Evolutionary conservation across 2,113 vertebrate genomes (phyloP).

Genomic region (Brevimyrus niger): DNA sequence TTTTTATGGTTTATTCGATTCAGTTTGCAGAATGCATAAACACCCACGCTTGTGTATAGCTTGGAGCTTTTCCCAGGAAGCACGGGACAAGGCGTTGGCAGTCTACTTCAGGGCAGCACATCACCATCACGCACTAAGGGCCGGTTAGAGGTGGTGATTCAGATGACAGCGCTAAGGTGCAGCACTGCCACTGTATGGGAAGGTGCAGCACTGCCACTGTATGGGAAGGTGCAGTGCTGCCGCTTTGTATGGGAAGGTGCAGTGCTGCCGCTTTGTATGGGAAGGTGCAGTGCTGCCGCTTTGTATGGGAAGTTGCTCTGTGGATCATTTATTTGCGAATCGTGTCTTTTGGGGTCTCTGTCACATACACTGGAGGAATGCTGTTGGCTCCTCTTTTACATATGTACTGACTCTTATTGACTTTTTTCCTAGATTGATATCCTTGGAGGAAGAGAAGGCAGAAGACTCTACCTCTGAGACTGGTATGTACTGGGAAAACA

Average conservation of each 20-base stretch:
- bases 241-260: background rate
- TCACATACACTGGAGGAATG: background rate
- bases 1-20: background rate
- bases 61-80: background rate
- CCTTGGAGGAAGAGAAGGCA: conserved; percentile 60
- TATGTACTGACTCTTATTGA: background rate
- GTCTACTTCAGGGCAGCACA: background rate
- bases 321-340: background rate
- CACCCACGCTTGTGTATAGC: background rate
- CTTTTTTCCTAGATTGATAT: conserved; percentile 54
- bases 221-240: background rate
- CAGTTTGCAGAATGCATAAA: background rate
- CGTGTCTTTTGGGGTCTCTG: background rate
- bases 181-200: background rate
- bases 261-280: background rate
- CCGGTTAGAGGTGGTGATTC: background rate
- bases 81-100: background rate
- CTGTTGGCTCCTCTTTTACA: background rate
- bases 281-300: too few relatives aligned
- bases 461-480: conserved; percentile 36
- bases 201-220: background rate
- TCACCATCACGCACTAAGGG: background rate
- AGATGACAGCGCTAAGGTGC: background rate
- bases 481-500: conserved; percentile 48
- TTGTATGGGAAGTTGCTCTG: background rate